Conservation (phyloP, 2,113 vertebrate species). For the Columbina picui region DNA sequence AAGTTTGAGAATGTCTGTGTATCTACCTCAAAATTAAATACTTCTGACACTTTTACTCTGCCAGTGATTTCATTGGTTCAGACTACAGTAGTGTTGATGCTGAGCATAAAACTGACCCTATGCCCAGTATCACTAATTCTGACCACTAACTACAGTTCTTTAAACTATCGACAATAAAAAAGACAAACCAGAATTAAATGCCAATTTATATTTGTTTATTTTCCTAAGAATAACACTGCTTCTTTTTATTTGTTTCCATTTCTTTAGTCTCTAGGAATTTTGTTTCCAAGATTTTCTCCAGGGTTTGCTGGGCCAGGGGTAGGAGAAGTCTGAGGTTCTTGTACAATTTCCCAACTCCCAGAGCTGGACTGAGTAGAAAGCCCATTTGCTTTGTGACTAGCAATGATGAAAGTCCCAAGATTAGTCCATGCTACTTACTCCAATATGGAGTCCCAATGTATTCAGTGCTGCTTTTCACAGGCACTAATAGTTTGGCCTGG, state of each 20-base stretch:
- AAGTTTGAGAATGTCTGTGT: neutral
- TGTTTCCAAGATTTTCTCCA: neutral
- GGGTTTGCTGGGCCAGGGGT: neutral
- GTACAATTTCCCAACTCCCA: neutral
- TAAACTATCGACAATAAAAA: neutral
- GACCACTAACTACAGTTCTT: neutral
- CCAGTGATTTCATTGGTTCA: neutral
- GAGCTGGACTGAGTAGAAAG: neutral
- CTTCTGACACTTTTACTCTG: neutral
- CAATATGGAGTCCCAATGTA: neutral
- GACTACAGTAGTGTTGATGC: no score
- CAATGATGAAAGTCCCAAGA: neutral
- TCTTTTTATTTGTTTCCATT: neutral
- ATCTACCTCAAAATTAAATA: neutral
- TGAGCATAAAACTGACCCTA: neutral
- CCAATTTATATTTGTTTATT: neutral
- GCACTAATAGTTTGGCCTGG: neutral
- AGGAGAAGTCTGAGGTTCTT: neutral
- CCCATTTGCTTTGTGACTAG: neutral
- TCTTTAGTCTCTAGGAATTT: neutral
- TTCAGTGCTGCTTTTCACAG: neutral
- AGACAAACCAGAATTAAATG: neutral
- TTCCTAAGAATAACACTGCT: neutral
- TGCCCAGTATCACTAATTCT: neutral
- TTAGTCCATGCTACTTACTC: neutral